Percentiles rank a stretch among this genome's conserved stretches.
phyloP scores from a whole-genome alignment of 2,888 invertebrate species.

The Prosopocoilus inquinatus region DNA sequence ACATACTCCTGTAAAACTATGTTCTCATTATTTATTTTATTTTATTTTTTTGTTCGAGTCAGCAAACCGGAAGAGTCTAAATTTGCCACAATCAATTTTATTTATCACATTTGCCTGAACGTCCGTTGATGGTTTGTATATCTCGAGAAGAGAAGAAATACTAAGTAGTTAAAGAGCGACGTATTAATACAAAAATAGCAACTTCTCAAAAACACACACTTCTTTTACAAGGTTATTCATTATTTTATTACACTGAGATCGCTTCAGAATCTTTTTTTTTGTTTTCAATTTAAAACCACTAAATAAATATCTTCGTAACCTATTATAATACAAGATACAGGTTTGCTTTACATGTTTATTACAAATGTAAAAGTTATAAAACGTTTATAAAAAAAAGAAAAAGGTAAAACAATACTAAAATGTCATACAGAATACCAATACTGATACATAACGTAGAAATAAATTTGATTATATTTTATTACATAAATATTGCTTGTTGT shows the following conservation, averaged over 20 bases:
- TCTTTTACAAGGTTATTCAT: neutral
- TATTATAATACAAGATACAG: no score
- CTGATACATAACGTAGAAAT: no score
- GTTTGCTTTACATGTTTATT: neutral
- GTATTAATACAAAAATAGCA: slow-evolving; percentile 26
- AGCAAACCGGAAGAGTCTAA: slow-evolving; percentile 31
- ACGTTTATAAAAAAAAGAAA: neutral
- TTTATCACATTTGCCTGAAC: slow-evolving; percentile 49
- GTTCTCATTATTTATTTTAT: no score
- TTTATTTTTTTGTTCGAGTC: slow-evolving; percentile 21
- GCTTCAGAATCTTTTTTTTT: slow-evolving; percentile 5
- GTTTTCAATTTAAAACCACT: neutral
- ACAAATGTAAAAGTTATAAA: neutral
- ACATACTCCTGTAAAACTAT: slow-evolving; percentile 26
- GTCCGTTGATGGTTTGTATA: slow-evolving; percentile 26
- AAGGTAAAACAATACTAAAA: neutral
- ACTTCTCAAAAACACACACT: slow-evolving; percentile 17
- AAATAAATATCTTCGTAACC: slow-evolving; percentile 10
- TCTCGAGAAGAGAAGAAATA: neutral
- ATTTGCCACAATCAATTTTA: slow-evolving; percentile 23
- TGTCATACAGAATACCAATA: no score
- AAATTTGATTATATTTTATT: no score
- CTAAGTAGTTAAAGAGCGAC: neutral
- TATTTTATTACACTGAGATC: slow-evolving; percentile 7
- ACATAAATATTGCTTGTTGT: no score